Evolutionary conservation across 2,113 vertebrate genomes (phyloP).

Genomic region (Microtus montanus): DNA sequence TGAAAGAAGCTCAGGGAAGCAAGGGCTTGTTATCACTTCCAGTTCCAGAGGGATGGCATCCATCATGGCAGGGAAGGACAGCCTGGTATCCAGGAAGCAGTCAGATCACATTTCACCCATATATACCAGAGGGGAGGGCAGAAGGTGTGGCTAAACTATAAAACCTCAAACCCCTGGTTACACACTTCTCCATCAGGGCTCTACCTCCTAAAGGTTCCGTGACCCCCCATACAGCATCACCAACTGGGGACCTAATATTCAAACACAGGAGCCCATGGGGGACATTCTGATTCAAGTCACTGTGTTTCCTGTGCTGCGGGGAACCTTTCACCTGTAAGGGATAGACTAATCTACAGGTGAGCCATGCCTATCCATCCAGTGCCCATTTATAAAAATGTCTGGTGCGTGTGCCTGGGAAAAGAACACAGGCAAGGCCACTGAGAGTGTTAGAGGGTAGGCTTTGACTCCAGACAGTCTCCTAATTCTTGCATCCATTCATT

Average conservation of each 20-base stretch:
- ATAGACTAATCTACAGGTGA: accelerated
- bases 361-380: not conserved
- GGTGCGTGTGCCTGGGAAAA: accelerated
- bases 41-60: not conserved
- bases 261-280: not conserved
- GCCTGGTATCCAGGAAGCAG: not conserved
- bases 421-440: accelerated
- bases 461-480: not conserved
- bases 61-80: not conserved
- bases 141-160: not conserved
- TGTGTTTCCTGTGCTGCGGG: accelerated
- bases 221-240: too few species aligned
- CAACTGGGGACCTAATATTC: not conserved
- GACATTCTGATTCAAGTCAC: not conserved
- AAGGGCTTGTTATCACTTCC: not conserved
- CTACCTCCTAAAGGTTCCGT: not conserved
- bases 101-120: not conserved
- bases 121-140: not conserved
- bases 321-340: accelerated
- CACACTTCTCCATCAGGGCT: not conserved
- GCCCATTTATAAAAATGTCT: not conserved
- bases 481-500: not conserved
- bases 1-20: not conserved
- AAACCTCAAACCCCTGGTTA: not conserved
- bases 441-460: accelerated